Percentiles rank a stretch among this genome's conserved stretches.
phyloP scores from a whole-genome alignment of 2,888 invertebrate species.

The Pollenia angustigena region DNA sequence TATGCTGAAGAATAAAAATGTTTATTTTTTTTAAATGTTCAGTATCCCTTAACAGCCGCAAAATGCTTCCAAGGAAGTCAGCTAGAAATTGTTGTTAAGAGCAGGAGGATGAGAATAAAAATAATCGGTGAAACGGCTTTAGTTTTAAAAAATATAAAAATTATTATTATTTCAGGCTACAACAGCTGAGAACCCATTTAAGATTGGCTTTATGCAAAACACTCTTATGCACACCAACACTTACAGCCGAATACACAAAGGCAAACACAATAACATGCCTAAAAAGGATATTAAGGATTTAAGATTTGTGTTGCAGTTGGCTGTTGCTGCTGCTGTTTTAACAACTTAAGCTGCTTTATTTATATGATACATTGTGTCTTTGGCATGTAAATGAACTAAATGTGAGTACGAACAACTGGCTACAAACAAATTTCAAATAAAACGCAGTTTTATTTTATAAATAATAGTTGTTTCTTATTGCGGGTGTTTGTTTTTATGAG shows the following conservation, averaged over 20 bases:
- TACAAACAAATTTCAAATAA: not conserved
- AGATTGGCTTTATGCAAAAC: conserved; percentile 65
- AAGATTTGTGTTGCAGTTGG: conserved; percentile 56
- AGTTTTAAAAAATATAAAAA: conserved; percentile 53
- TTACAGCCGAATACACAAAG: conserved; percentile 49
- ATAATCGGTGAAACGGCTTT: conserved; percentile 51
- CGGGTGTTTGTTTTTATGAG: not conserved
- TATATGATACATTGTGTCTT: conserved; percentile 70
- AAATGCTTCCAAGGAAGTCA: not conserved
- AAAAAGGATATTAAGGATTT: conserved; percentile 70
- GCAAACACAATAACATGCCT: conserved; percentile 57
- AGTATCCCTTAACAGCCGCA: not conserved
- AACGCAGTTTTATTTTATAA: conserved; percentile 60
- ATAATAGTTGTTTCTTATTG: conserved; percentile 46
- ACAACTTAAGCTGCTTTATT: conserved; percentile 73
- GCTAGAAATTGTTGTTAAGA: not conserved
- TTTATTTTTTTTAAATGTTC: conserved; percentile 63
- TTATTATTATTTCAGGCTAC: conserved; percentile 73
- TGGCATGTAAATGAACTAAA: conserved; percentile 73
- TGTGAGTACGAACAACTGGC: conserved; percentile 1
- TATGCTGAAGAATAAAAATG: conserved; percentile 64
- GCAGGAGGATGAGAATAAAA: conserved; percentile 1
- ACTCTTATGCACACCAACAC: not conserved
- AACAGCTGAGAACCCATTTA: conserved; percentile 74
- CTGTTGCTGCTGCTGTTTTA: conserved; percentile 50